A percentile compares a stretch with the other conserved stretches of the same genome.
Conservation (phyloP, 2,113 vertebrate species). For the Pycnonotus jocosus region DNA sequence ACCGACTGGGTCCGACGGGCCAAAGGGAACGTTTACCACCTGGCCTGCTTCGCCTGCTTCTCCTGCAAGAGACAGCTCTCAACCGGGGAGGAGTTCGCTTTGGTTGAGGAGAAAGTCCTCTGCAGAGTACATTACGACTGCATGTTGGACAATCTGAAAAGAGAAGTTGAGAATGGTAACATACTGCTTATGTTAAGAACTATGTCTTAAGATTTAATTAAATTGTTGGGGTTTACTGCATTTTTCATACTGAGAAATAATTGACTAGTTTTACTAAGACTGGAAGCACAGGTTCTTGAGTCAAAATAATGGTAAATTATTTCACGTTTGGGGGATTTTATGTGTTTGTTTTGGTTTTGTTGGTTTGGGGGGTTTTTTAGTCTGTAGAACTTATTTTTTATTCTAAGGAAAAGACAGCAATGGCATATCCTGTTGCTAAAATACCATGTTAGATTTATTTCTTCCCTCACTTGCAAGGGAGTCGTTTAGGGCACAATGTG, state of each 20-base stretch:
- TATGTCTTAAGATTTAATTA: not conserved
- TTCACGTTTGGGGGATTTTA: not conserved
- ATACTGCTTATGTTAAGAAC: not conserved
- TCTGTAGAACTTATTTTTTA: not conserved
- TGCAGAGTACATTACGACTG: conserved; percentile 95
- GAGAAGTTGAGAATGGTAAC: conserved; percentile 94
- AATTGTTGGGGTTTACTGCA: not conserved
- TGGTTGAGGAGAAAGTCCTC: conserved; percentile 95
- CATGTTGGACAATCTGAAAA: conserved; percentile 96
- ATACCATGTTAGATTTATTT: not conserved
- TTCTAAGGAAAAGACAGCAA: not conserved
- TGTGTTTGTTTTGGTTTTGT: not conserved
- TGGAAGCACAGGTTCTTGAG: not conserved
- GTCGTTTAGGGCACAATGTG: not conserved
- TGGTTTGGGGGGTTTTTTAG: not conserved
- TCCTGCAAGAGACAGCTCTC: conserved; percentile 97
- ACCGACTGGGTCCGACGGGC: conserved; percentile 98
- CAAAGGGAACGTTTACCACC: conserved; percentile 92
- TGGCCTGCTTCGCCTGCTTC: conserved; percentile 97
- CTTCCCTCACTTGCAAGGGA: not conserved
- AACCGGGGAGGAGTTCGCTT: conserved; percentile 94
- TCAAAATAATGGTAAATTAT: not conserved
- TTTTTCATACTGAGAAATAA: not conserved
- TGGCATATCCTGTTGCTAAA: not conserved
- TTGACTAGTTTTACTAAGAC: not conserved